These are phyloP conservation scores for Pseudochromis fuscus DNA, from an alignment of 2,797 vertebrate genomes.

Conservation along the genomic window DNA sequence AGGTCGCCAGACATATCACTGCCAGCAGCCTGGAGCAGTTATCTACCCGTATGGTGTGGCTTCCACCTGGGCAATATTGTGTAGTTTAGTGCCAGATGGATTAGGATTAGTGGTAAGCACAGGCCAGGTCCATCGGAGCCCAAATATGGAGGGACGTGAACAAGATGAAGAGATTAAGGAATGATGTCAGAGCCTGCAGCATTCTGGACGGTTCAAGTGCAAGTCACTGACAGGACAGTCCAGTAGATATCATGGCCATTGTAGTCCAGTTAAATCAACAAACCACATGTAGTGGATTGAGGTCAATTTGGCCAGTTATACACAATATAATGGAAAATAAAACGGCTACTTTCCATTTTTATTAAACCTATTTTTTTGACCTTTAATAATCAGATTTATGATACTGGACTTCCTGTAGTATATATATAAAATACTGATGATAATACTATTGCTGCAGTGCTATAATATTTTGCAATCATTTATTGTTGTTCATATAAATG, in stretches of 20 bases:
- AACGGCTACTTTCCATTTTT: background rate
- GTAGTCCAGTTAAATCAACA: background rate
- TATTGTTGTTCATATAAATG: background rate
- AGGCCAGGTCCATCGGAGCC: conserved; percentile 53
- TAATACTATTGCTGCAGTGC: background rate
- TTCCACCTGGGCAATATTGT: conserved; percentile 76
- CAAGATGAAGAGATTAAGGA: conserved; percentile 78
- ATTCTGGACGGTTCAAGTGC: conserved; percentile 39
- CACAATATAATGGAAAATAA: background rate
- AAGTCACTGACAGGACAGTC: background rate
- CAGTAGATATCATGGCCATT: background rate
- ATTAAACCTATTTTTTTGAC: background rate
- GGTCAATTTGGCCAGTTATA: background rate
- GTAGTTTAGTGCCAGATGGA: conserved; percentile 73
- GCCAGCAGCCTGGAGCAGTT: conserved; percentile 54
- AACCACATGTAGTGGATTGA: background rate
- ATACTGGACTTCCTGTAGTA: background rate
- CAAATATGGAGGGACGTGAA: conserved; percentile 60
- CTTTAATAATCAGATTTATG: background rate
- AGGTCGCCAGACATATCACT: conserved; percentile 54
- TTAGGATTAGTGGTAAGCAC: conserved; percentile 78
- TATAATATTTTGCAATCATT: background rate
- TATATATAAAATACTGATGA: background rate
- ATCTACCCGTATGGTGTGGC: conserved; percentile 62
- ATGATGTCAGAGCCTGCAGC: conserved; percentile 63